Base-by-base conservation (phyloP, 2,113 vertebrate genomes). In the Phainopepla nitens region DNA sequence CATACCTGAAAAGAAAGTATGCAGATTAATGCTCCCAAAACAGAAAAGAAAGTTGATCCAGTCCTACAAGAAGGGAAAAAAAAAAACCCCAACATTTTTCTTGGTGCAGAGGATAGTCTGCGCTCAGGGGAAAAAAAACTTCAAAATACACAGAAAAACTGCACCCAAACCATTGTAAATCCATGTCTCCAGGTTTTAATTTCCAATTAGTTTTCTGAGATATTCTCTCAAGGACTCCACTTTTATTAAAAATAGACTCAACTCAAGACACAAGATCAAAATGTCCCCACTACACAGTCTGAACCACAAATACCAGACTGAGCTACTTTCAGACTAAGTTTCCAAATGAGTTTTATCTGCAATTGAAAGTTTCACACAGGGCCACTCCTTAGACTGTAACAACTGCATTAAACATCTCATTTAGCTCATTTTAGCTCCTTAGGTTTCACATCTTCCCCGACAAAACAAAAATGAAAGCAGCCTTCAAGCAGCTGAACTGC, bases 1-100 rank as follows among this genome's bases (percentile, higher is more conserved):
- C 91, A 95, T 91, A 94, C 95, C 94, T 95, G 81, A 75, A 89
- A 39, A 50, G 24, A 69, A 95, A 87, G 87, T 75, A 93, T 87
- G 51, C 25, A 82, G 79, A 91, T 82, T 87, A 95, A 90, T 41
- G 44, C 45, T 75, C 86, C 45, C 65, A 60, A 51, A 54, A 54
- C 28, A 91, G 76, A 61, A 44, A 68, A 82, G 87, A 78, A 80
- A 82, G 90, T 22, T 80, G 56, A 80, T 36, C 90, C 47, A 35
- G 29, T 66, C 25, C 68, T 25, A 79, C 18, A 9, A 51, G 33
- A 80, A 64, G 16, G 39, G 24, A 7, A 50, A 39, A 64, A 50
- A 31, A 24, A 3, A 36, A 36, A 11, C 2, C 3, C 12, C 36
- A 83, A 15, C 6, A 44, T 25, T 17, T 39, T 81, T 56, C 31